Evolutionary conservation across 2,113 vertebrate genomes (phyloP).

Genomic region (Sylvicapra grimmia): DNA sequence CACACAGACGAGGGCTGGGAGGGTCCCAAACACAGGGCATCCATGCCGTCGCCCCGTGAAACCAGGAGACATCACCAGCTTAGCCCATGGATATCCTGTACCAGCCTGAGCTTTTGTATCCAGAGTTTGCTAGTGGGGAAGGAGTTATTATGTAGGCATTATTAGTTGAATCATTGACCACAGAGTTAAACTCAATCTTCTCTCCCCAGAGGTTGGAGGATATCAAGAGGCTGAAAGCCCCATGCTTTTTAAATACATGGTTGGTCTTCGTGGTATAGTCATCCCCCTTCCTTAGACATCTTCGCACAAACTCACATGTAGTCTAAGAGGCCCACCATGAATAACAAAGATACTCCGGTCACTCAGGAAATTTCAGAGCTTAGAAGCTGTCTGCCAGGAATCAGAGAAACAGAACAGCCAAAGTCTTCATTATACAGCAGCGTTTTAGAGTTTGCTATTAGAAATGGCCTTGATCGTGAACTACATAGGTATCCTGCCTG

Average conservation of each 20-base stretch:
- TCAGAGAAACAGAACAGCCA: neutral
- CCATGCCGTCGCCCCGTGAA: rapidly evolving
- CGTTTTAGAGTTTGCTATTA: neutral
- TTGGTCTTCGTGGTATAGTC: neutral
- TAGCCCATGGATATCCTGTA: neutral
- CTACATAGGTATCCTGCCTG: neutral
- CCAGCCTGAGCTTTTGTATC: neutral
- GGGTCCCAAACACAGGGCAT: neutral
- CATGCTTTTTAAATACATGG: neutral
- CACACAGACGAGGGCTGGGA: neutral
- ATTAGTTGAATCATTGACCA: neutral
- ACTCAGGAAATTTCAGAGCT: neutral
- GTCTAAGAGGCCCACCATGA: neutral
- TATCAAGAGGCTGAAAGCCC: neutral
- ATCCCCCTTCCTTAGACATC: neutral
- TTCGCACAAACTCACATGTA: neutral
- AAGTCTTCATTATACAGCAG: neutral
- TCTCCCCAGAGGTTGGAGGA: too few relatives aligned
- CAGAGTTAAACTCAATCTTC: neutral
- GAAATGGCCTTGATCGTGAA: neutral
- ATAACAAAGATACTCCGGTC: neutral
- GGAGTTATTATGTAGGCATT: neutral
- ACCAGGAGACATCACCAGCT: neutral
- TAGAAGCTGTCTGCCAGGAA: neutral
- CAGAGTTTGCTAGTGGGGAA: neutral